Evolutionary conservation across 2,888 invertebrate genomes (phyloP).

Genomic region (Gibbula magus): DNA sequence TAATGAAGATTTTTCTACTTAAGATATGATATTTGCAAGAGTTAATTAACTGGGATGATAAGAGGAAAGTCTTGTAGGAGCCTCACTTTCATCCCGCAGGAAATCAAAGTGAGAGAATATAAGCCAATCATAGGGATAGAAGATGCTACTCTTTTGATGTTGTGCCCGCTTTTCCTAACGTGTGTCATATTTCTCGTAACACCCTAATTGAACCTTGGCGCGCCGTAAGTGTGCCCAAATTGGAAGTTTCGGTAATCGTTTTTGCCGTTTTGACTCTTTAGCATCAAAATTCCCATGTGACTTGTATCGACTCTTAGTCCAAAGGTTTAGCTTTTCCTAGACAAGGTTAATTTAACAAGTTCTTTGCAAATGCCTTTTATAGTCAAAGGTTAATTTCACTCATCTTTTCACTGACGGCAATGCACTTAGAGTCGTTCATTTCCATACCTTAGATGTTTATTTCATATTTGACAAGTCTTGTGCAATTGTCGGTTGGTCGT

Average conservation of each 20-base stretch:
- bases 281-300: background rate
- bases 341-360: conserved; percentile 43
- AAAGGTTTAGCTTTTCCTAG: conserved; percentile 1
- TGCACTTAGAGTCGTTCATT: conserved; percentile 9
- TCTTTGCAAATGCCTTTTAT: conserved; percentile 36
- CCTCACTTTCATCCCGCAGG: background rate
- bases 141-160: conserved; percentile 16
- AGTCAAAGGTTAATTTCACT: conserved; percentile 36
- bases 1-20: too few relatives aligned
- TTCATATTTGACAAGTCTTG: background rate
- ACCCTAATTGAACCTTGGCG: conserved; percentile 9
- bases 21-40: too few relatives aligned
- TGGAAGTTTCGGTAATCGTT: conserved; percentile 9
- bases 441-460: conserved; percentile 17
- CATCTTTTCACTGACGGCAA: background rate
- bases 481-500: background rate
- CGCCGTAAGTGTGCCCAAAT: conserved; percentile 5
- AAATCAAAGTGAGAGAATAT: conserved; percentile 9
- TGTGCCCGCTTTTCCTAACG: background rate
- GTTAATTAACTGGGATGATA: background rate
- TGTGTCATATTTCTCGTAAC: conserved; percentile 12
- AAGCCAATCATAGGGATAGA: background rate
- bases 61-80: background rate
- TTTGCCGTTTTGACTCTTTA: background rate
- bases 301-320: background rate